A percentile compares a stretch with the other conserved stretches of the same genome.
phyloP scores from a whole-genome alignment of 2,113 vertebrate genomes.

The Osmerus eperlanus region DNA sequence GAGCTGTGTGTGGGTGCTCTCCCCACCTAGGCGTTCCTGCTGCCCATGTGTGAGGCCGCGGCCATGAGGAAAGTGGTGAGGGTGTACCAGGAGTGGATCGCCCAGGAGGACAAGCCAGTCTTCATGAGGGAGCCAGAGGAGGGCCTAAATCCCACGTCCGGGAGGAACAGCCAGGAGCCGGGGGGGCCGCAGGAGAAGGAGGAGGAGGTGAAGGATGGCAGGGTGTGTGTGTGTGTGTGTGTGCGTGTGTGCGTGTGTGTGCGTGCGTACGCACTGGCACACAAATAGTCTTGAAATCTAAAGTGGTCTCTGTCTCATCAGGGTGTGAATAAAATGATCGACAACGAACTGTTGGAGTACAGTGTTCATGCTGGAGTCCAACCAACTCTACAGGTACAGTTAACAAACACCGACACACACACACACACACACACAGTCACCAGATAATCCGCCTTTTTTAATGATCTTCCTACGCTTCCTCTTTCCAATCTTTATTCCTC shows the following conservation, averaged over 20 bases:
- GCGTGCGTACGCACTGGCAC: background rate
- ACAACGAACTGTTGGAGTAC: constrained; percentile 80
- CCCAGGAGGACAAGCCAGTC: constrained; percentile 92
- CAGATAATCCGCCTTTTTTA: background rate
- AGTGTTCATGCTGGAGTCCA: constrained; percentile 88
- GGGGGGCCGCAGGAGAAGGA: constrained; percentile 73
- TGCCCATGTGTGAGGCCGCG: constrained; percentile 96
- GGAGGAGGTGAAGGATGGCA: constrained; percentile 60
- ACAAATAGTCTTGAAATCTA: no score
- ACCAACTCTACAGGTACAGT: constrained; percentile 86
- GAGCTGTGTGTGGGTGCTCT: background rate
- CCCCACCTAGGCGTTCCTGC: constrained; percentile 83
- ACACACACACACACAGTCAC: background rate
- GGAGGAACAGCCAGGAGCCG: constrained; percentile 68
- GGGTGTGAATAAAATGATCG: constrained; percentile 73
- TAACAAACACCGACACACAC: background rate
- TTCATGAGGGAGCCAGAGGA: constrained; percentile 96
- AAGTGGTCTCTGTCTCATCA: constrained; percentile 49
- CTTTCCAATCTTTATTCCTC: background rate
- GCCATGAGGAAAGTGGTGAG: constrained; percentile 96
- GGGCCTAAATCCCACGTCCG: constrained; percentile 60
- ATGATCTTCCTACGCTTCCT: background rate
- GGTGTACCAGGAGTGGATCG: constrained; percentile 98
- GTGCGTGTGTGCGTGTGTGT: no score
- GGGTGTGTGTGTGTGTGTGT: constrained; percentile 1